Evolutionary conservation across 2,888 invertebrate genomes (phyloP).

Genomic region (Zaprionus obscuricornis): DNA sequence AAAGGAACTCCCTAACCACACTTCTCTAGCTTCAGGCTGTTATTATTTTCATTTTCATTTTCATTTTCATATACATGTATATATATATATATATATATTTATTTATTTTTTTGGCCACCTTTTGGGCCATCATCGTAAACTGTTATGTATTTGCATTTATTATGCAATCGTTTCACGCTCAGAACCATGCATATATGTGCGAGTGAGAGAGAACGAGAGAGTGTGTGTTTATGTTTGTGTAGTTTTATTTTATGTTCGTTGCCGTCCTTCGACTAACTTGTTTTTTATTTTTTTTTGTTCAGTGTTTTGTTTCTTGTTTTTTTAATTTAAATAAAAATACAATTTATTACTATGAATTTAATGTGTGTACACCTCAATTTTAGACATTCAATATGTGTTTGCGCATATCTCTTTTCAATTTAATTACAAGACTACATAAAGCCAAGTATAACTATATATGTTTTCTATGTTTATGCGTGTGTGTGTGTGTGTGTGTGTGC

Average conservation of each 20-base stretch:
- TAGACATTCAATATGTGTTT: constrained; percentile 20
- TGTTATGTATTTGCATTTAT: constrained; percentile 79
- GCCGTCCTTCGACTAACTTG: constrained; percentile 36
- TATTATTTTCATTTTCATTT: too few relatives aligned
- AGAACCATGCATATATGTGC: too few relatives aligned
- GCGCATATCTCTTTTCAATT: constrained; percentile 48
- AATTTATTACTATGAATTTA: constrained; percentile 46
- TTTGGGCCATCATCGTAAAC: constrained; percentile 62
- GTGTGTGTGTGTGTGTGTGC: too few relatives aligned
- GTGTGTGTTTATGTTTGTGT: too few relatives aligned
- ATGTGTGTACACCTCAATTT: neutral
- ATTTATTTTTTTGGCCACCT: constrained; percentile 16
- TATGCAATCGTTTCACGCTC: constrained; percentile 59
- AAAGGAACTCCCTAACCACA: too few relatives aligned
- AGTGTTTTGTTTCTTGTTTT: constrained; percentile 3
- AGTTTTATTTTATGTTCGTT: constrained; percentile 53
- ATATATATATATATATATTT: constrained; percentile 15
- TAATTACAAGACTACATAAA: too few relatives aligned
- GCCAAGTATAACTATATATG: too few relatives aligned
- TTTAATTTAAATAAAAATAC: constrained; percentile 66
- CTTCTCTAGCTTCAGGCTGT: too few relatives aligned
- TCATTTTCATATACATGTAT: constrained; percentile 15
- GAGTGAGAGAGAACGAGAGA: too few relatives aligned
- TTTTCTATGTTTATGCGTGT: too few relatives aligned
- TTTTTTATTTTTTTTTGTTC: neutral